Evolutionary conservation across 1,140 invertebrate genomes (phyloP).

Genomic region (Drosophila arizonae): DNA sequence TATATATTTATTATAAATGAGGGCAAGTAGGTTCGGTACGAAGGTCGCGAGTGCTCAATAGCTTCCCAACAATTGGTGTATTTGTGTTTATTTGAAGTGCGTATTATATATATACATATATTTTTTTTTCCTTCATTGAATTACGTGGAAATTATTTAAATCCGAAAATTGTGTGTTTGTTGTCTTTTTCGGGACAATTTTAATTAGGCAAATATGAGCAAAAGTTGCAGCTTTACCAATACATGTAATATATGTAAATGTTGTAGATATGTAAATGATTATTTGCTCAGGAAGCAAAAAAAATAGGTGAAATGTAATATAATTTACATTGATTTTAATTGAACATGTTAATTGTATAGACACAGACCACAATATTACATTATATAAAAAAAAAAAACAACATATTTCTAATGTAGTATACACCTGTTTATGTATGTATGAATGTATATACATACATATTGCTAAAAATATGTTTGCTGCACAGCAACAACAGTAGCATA

Average conservation of each 20-base stretch:
- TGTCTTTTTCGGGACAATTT: constrained; percentile 24
- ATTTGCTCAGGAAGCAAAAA: not conserved
- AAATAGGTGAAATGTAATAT: constrained; percentile 24
- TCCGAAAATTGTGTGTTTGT: constrained; percentile 15
- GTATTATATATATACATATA: constrained; percentile 4
- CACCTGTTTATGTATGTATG: constrained; percentile 18
- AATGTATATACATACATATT: constrained; percentile 3
- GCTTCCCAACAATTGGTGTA: not conserved
- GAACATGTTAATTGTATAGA: not conserved
- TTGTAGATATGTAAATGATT: not conserved
- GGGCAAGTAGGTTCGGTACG: not conserved
- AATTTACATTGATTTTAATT: not conserved
- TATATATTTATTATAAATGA: constrained; percentile 6
- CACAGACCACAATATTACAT: not conserved
- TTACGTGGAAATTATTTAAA: constrained; percentile 2
- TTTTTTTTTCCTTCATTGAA: constrained; percentile 3
- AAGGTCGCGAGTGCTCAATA: not conserved
- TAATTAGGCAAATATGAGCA: not conserved
- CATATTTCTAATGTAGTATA: constrained; percentile 5
- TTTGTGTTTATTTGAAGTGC: not conserved
- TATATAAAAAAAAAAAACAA: not conserved
- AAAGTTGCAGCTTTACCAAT: constrained; percentile 1
- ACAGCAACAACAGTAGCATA: constrained; percentile 37
- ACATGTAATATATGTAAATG: not conserved
- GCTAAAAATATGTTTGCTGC: constrained; percentile 44